Evolutionary conservation across 1,140 invertebrate genomes (phyloP).

Genomic region (Ceratina calcarata): DNA sequence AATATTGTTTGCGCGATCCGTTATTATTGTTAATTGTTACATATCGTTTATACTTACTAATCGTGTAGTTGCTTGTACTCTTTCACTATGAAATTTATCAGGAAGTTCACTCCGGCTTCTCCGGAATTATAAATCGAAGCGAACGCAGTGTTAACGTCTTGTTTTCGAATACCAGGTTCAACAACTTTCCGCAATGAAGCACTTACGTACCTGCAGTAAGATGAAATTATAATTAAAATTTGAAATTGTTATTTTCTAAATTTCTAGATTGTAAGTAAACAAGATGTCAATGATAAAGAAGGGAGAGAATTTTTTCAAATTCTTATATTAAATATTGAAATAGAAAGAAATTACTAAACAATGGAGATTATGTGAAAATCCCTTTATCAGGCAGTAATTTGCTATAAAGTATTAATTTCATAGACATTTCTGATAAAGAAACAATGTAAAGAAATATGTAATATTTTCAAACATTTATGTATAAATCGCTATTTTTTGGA

Average conservation of each 20-base stretch:
- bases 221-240: not conserved
- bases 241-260: not conserved
- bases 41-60: constrained; percentile 76
- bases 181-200: not conserved
- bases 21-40: not conserved
- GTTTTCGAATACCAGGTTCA: constrained; percentile 18
- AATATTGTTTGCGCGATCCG: not conserved
- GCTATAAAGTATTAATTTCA: no score
- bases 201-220: not conserved
- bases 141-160: constrained; percentile 67
- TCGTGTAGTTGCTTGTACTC: constrained; percentile 76
- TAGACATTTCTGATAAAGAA: no score
- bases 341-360: no score
- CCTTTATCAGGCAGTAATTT: no score
- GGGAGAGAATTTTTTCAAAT: no score
- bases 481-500: no score
- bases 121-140: constrained; percentile 76
- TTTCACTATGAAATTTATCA: constrained; percentile 79
- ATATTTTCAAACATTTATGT: no score
- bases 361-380: no score
- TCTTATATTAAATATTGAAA: no score
- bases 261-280: not conserved
- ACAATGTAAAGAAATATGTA: no score
- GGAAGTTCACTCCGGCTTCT: constrained; percentile 78
- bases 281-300: no score